A percentile compares a stretch with the other conserved stretches of the same genome.
These are phyloP conservation scores for Brachymystax lenok DNA, from an alignment of 2,797 vertebrate species.

Conservation along the genomic window DNA sequence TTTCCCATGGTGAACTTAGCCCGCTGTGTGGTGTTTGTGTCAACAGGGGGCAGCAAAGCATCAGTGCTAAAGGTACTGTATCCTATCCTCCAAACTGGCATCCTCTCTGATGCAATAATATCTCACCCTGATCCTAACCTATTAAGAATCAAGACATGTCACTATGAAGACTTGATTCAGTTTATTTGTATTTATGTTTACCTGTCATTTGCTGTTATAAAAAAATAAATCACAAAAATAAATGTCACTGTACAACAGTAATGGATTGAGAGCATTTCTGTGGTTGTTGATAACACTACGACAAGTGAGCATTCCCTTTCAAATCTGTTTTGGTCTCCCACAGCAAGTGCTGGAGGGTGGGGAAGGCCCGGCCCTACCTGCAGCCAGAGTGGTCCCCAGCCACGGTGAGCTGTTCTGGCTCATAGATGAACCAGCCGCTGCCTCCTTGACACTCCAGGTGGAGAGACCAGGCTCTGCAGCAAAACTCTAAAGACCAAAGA, in stretches of 20 bases:
- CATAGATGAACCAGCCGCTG: slow-evolving; percentile 85
- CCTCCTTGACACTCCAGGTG: slow-evolving; percentile 79
- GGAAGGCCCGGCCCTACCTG: slow-evolving; percentile 78
- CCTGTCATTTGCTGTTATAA: background rate
- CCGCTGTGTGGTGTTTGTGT: slow-evolving; percentile 84
- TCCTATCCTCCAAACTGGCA: background rate
- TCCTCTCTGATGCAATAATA: background rate
- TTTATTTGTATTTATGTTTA: background rate
- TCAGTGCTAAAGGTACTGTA: slow-evolving; percentile 82
- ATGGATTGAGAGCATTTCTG: background rate
- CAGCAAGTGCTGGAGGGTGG: slow-evolving; percentile 85
- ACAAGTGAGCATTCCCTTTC: background rate
- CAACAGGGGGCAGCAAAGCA: slow-evolving; percentile 89
- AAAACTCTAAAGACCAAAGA: slow-evolving; percentile 57
- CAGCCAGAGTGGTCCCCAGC: slow-evolving; percentile 80
- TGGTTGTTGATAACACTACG: background rate
- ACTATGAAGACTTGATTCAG: background rate
- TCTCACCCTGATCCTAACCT: background rate
- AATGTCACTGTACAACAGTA: background rate
- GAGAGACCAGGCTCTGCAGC: slow-evolving; percentile 75
- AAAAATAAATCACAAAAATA: background rate
- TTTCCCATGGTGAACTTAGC: slow-evolving; percentile 88
- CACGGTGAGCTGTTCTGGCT: slow-evolving; percentile 87
- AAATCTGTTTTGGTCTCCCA: slow-evolving; percentile 8
- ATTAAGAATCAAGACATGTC: background rate